Conservation (phyloP, 2,113 vertebrate species). For the Mormoops blainvillei region DNA sequence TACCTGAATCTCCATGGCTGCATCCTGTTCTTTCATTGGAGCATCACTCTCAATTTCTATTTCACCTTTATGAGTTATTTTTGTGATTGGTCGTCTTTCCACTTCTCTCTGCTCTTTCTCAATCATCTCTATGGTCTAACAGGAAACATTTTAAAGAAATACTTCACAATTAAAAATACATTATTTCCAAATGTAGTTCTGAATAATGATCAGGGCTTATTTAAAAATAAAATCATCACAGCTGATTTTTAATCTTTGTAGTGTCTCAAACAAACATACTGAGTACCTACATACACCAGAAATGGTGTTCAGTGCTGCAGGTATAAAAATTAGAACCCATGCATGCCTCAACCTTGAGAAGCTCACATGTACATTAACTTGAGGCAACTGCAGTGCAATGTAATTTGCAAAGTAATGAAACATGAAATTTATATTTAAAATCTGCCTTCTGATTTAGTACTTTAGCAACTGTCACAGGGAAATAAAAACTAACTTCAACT, state of each 20-base stretch:
- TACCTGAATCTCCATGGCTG: constrained; percentile 88
- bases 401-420: constrained; percentile 3
- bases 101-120: constrained; percentile 97
- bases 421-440: background rate
- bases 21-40: constrained; percentile 89
- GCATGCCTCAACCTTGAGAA: background rate
- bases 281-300: background rate
- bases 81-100: constrained; percentile 96
- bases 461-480: background rate
- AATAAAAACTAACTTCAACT: background rate
- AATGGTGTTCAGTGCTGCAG: background rate
- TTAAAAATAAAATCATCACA: background rate
- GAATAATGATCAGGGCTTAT: background rate
- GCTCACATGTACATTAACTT: background rate
- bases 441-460: background rate
- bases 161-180: background rate
- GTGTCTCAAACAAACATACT: background rate
- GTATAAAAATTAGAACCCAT: background rate
- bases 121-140: constrained; percentile 98
- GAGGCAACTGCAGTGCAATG: background rate
- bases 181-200: background rate
- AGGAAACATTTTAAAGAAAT: constrained; percentile 51
- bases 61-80: constrained; percentile 99
- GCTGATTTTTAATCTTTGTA: background rate
- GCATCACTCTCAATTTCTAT: constrained; percentile 98